Conservation (phyloP, 1,140 invertebrate species). For the Brachionus manjavacas region DNA sequence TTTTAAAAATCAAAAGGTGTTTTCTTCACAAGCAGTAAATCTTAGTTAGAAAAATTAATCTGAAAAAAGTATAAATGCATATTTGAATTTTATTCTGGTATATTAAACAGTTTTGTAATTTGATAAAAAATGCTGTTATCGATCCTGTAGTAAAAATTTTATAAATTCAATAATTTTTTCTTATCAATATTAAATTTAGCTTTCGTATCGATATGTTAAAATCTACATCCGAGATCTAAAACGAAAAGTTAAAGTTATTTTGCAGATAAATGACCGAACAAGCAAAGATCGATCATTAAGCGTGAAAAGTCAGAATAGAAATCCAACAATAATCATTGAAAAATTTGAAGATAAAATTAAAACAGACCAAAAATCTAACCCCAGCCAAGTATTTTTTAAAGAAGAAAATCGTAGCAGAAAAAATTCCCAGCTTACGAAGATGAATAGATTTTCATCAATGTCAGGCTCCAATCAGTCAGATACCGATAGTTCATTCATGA, state of each 20-base stretch:
- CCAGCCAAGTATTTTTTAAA: slow-evolving; percentile 24
- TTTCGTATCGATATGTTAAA: slow-evolving; percentile 35
- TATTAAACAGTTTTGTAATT: too few species aligned
- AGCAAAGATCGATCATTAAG: slow-evolving; percentile 12
- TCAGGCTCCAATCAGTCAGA: background rate
- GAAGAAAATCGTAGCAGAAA: background rate
- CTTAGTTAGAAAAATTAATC: too few species aligned
- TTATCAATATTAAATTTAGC: background rate
- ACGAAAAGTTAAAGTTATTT: background rate
- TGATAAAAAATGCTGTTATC: too few species aligned
- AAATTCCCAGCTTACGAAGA: background rate
- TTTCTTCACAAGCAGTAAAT: too few species aligned
- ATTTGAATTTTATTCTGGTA: too few species aligned
- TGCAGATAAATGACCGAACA: background rate
- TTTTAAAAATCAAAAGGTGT: too few species aligned
- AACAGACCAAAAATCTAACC: background rate
- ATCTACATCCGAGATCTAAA: slow-evolving; percentile 28
- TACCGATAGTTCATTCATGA: background rate
- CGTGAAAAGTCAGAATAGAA: background rate
- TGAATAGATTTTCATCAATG: background rate
- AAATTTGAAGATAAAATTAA: slow-evolving; percentile 14
- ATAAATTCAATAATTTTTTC: too few species aligned
- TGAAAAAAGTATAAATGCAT: too few species aligned
- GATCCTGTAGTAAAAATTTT: too few species aligned
- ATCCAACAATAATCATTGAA: slow-evolving; percentile 10